These are phyloP conservation scores for Crypturellus tataupa DNA, from an alignment of 2,797 vertebrate genomes.

Conservation along the genomic window DNA sequence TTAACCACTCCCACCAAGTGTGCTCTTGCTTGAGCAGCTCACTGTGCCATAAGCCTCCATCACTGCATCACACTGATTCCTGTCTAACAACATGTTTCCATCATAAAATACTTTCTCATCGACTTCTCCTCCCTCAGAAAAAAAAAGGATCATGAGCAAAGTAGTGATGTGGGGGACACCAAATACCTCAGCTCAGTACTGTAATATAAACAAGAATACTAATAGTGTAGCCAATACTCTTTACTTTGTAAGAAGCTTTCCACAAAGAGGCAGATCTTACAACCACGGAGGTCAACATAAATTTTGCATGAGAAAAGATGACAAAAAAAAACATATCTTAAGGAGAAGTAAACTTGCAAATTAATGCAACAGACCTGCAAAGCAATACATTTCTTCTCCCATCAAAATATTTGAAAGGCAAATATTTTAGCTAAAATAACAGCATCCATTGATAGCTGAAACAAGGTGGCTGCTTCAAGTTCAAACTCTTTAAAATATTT, in stretches of 20 bases:
- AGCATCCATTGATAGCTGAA: not conserved
- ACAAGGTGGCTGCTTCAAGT: not conserved
- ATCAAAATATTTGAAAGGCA: not conserved
- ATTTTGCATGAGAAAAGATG: not conserved
- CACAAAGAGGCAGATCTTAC: not conserved
- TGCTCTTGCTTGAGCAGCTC: fast-evolving
- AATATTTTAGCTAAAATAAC: not conserved
- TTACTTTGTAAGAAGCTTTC: not conserved
- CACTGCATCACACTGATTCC: fast-evolving
- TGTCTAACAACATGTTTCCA: fast-evolving
- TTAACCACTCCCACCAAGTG: not conserved
- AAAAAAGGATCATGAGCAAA: not conserved
- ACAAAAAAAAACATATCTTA: not conserved
- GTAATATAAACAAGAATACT: not conserved
- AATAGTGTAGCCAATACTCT: not conserved
- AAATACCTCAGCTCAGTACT: not conserved
- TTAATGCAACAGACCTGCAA: not conserved
- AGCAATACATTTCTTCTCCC: not conserved
- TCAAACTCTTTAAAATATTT: not conserved
- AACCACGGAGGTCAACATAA: not conserved
- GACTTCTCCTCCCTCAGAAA: not conserved
- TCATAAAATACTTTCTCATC: not conserved
- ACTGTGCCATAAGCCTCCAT: not conserved
- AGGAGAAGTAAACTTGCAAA: not conserved
- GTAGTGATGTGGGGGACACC: not conserved